A percentile compares a stretch with the other conserved stretches of the same genome.
Evolutionary conservation across 2,797 vertebrate genomes (phyloP).

Genomic region (Columba guinea): DNA sequence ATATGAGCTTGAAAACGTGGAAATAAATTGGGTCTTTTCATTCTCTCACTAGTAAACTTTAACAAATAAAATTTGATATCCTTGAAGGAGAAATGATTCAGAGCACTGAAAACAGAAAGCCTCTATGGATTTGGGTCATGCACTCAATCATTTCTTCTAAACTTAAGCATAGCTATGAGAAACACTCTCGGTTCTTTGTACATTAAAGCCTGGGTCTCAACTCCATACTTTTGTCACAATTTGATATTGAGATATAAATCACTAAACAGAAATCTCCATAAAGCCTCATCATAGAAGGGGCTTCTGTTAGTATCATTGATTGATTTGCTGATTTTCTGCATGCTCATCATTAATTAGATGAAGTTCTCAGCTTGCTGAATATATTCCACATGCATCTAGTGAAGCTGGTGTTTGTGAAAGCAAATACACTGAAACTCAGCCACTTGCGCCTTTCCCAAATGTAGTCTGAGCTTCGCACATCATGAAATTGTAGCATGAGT

Average conservation of each 20-base stretch:
- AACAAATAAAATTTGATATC: constrained; percentile 41
- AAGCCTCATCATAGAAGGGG: neutral
- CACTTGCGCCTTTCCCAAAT: neutral
- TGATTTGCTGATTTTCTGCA: constrained; percentile 16
- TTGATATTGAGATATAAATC: constrained; percentile 24
- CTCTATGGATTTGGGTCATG: neutral
- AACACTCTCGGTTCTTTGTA: neutral
- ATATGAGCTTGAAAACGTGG: constrained; percentile 27
- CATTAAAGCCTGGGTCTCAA: neutral
- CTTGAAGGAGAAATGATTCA: constrained; percentile 50
- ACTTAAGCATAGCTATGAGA: neutral
- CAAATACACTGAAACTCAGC: neutral
- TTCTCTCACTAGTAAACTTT: constrained; percentile 13
- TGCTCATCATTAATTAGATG: neutral
- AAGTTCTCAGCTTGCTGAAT: neutral
- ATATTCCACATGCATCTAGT: neutral
- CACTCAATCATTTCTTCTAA: constrained; percentile 40
- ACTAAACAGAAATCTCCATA: neutral
- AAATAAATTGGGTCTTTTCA: constrained; percentile 41
- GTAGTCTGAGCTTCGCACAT: neutral
- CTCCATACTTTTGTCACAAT: neutral
- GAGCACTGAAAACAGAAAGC: neutral
- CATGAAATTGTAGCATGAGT: neutral
- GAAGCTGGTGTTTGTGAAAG: neutral
- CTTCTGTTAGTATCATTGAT: neutral